These are phyloP conservation scores for Aspiorhynchus laticeps DNA, from an alignment of 2,113 vertebrate genomes.

Conservation along the genomic window DNA sequence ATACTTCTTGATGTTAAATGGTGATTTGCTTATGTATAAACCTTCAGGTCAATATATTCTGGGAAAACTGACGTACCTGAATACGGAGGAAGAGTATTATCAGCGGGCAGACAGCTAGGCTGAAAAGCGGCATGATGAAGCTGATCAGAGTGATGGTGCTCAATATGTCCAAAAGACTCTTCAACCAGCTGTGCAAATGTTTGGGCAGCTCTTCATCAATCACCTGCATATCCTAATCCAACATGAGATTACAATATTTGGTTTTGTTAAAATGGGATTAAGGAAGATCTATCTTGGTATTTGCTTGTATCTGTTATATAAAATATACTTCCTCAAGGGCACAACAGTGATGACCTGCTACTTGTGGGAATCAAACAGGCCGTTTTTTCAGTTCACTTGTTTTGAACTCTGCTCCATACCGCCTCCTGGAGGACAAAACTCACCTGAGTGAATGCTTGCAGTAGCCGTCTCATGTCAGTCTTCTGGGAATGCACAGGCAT, in stretches of 20 bases:
- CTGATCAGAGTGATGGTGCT: constrained; percentile 69
- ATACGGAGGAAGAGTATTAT: constrained; percentile 67
- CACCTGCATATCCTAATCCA: constrained; percentile 68
- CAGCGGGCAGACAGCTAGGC: constrained; percentile 67
- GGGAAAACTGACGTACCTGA: constrained; percentile 63
- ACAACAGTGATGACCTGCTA: not conserved
- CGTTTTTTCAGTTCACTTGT: not conserved
- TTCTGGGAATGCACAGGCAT: constrained; percentile 71
- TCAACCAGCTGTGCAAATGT: constrained; percentile 69
- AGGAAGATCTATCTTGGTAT: not conserved
- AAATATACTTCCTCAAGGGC: not conserved
- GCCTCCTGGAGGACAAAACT: constrained; percentile 12
- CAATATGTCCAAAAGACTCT: constrained; percentile 67
- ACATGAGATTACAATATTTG: not conserved
- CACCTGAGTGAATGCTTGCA: constrained; percentile 73
- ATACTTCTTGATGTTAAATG: not conserved
- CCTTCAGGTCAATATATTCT: constrained; percentile 2
- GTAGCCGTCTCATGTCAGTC: constrained; percentile 62
- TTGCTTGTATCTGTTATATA: not conserved
- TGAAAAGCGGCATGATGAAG: constrained; percentile 66
- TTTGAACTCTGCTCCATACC: not conserved
- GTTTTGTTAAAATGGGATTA: not conserved
- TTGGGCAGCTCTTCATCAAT: constrained; percentile 71
- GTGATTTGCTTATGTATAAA: not conserved
- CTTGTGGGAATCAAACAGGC: not conserved